These are phyloP conservation scores for Rhynchotus rufescens DNA, from an alignment of 2,797 vertebrate genomes.

Conservation along the genomic window DNA sequence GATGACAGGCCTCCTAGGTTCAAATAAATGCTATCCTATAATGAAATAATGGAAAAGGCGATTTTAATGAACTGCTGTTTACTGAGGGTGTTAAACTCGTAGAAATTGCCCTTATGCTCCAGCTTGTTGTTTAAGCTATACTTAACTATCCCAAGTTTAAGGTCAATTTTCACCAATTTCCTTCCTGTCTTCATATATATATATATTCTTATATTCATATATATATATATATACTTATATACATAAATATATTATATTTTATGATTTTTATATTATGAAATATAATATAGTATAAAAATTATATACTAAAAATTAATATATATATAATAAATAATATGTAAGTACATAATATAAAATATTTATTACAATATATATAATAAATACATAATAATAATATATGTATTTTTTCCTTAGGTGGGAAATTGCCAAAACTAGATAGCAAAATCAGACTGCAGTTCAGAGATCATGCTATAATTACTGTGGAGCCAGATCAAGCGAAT, in stretches of 20 bases:
- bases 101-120: neutral
- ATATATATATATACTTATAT: too few relatives aligned
- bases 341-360: too few relatives aligned
- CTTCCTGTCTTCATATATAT: neutral
- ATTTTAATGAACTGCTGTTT: neutral
- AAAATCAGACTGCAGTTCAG: constrained; percentile 83
- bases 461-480: constrained; percentile 85
- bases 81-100: neutral
- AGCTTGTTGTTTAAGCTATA: neutral
- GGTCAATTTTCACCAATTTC: rapidly evolving
- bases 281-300: too few relatives aligned
- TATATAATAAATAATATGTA: too few relatives aligned
- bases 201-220: too few relatives aligned
- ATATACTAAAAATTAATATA: too few relatives aligned
- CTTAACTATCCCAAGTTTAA: rapidly evolving
- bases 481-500: constrained; percentile 82
- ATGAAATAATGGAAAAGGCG: neutral
- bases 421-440: constrained; percentile 84
- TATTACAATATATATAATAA: too few relatives aligned
- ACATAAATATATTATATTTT: too few relatives aligned
- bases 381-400: neutral
- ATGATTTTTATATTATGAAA: too few relatives aligned
- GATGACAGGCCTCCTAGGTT: rapidly evolving
- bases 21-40: neutral
- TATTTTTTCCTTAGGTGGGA: constrained; percentile 77